A percentile compares a stretch with the other conserved stretches of the same genome.
phyloP scores from a whole-genome alignment of 2,113 vertebrate genomes.

The Sturnira hondurensis region DNA sequence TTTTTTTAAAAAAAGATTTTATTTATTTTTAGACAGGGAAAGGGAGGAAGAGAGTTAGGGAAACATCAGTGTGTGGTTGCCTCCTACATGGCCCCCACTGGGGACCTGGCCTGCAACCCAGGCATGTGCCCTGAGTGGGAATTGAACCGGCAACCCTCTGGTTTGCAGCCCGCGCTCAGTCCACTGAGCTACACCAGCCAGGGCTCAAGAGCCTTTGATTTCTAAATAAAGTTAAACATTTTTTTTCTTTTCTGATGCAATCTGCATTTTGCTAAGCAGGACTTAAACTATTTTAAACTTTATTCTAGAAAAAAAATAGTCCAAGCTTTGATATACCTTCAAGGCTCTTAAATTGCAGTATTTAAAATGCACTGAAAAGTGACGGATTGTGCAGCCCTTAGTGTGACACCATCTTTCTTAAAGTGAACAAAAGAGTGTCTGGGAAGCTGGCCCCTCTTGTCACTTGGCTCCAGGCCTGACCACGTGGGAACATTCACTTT shows the following conservation, averaged over 20 bases:
- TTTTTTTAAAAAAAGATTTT: too few species aligned
- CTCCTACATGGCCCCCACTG: too few species aligned
- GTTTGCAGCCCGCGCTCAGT: too few species aligned
- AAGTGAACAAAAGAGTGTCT: neutral
- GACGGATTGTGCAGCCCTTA: neutral
- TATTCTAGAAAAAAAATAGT: neutral
- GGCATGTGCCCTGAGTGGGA: too few species aligned
- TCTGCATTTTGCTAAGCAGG: conserved; percentile 21
- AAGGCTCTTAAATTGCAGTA: neutral
- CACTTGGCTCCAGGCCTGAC: neutral
- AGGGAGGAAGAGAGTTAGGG: too few species aligned
- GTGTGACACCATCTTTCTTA: neutral
- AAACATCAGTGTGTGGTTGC: too few species aligned
- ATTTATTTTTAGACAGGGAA: too few species aligned
- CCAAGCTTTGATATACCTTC: neutral
- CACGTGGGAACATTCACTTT: neutral
- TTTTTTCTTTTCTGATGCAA: neutral
- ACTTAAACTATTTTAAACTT: conserved; percentile 22
- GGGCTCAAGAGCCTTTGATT: too few species aligned
- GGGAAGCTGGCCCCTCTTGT: neutral
- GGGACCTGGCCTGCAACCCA: too few species aligned
- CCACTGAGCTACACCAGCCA: too few species aligned
- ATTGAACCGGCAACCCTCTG: too few species aligned
- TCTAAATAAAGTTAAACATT: neutral
- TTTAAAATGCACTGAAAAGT: neutral